These are phyloP conservation scores for Hemistola chrysoprasaria DNA, from an alignment of 2,888 invertebrate genomes.

Conservation along the genomic window DNA sequence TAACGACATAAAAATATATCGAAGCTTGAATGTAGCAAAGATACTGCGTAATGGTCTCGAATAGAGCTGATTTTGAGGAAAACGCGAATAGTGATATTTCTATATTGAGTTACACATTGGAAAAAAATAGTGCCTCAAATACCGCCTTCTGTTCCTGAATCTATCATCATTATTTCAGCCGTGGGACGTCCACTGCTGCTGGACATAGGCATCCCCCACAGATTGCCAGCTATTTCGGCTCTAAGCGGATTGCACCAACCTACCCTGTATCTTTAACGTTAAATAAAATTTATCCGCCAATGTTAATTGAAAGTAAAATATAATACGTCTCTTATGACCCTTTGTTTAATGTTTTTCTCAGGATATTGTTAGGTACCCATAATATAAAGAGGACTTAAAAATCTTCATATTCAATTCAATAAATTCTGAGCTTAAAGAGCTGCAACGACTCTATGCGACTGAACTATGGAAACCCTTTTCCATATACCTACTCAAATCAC, in stretches of 20 bases:
- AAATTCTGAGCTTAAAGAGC: slow-evolving; percentile 2
- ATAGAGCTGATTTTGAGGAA: slow-evolving; percentile 23
- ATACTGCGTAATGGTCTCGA: slow-evolving; percentile 27
- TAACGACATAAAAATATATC: slow-evolving; percentile 33
- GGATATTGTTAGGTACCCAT: no score
- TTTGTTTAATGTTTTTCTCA: no score
- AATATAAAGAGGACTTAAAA: not conserved
- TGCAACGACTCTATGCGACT: slow-evolving; percentile 5
- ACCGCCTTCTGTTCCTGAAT: not conserved
- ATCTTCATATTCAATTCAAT: no score
- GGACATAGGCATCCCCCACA: no score
- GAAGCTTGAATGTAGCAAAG: slow-evolving; percentile 26
- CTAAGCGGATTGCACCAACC: no score
- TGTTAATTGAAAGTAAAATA: no score
- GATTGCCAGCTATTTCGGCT: no score
- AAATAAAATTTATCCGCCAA: no score
- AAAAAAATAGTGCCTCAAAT: not conserved
- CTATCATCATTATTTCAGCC: no score
- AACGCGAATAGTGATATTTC: slow-evolving; percentile 12
- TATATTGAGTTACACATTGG: not conserved
- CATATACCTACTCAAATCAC: slow-evolving; percentile 16
- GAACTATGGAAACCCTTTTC: slow-evolving; percentile 16
- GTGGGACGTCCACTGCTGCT: no score
- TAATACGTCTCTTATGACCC: no score
- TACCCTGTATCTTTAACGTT: no score